Percentiles rank a stretch among this genome's conserved stretches.
phyloP scores from a whole-genome alignment of 2,888 invertebrate species.

The Frankliniella fusca region DNA sequence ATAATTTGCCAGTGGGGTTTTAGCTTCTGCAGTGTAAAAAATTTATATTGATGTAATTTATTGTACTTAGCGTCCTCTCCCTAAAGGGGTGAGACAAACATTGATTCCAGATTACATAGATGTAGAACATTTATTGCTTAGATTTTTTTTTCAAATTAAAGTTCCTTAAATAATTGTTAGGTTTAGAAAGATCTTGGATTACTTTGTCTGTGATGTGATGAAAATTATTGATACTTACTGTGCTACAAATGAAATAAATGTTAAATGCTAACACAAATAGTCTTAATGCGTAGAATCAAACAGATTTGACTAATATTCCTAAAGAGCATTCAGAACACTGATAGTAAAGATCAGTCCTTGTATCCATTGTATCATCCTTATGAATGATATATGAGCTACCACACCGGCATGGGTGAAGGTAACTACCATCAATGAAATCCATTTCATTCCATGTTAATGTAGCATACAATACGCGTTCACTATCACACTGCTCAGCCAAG shows the following conservation, averaged over 20 bases:
- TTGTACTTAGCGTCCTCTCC: not conserved
- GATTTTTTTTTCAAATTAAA: not conserved
- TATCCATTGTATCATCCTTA: conserved; percentile 41
- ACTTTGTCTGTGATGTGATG: not conserved
- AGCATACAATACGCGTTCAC: not conserved
- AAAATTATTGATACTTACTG: not conserved
- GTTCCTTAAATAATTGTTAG: not conserved
- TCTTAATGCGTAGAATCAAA: not conserved
- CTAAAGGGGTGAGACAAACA: not conserved
- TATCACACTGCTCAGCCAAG: not conserved
- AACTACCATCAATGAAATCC: conserved; percentile 43
- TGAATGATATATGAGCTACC: conserved; percentile 58
- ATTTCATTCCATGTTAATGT: not conserved
- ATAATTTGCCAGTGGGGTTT: not conserved
- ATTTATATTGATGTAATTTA: not conserved
- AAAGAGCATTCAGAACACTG: conserved; percentile 1
- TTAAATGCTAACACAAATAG: no score
- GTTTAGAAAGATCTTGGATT: not conserved
- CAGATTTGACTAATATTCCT: not conserved
- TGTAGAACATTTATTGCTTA: not conserved
- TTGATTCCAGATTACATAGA: not conserved
- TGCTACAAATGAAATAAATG: not conserved
- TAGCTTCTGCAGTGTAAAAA: not conserved
- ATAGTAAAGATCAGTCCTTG: not conserved
- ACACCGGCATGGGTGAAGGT: conserved; percentile 64